A percentile compares a stretch with the other conserved stretches of the same genome.
Evolutionary conservation across 2,113 vertebrate species (phyloP).

Genomic region (Cricetomys ansorgei): DNA sequence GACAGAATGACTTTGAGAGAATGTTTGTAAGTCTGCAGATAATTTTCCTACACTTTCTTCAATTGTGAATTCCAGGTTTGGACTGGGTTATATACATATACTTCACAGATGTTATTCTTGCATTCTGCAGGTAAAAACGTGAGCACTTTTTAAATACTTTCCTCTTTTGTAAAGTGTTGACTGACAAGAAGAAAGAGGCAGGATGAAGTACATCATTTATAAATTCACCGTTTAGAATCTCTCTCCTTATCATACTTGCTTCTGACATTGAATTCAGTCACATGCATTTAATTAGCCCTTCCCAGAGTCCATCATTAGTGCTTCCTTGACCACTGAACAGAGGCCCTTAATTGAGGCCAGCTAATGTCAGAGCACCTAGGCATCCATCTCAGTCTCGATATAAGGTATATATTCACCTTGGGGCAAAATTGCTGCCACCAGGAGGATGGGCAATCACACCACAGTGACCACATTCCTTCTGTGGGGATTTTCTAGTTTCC

Average conservation of each 20-base stretch:
- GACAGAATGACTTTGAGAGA: neutral
- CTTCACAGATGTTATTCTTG: neutral
- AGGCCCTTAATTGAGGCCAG: too few relatives aligned
- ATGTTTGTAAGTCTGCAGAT: neutral
- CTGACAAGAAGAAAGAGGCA: neutral
- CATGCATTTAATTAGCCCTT: neutral
- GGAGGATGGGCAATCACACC: conserved; percentile 11
- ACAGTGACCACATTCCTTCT: conserved; percentile 34
- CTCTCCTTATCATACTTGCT: neutral
- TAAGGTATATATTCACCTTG: neutral
- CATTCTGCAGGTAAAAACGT: neutral
- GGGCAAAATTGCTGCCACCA: neutral
- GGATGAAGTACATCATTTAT: neutral
- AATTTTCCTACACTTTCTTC: neutral
- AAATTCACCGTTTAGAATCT: neutral
- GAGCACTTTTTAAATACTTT: neutral
- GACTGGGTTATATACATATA: neutral
- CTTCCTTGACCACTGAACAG: neutral
- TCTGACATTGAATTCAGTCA: neutral
- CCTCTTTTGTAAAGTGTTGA: neutral
- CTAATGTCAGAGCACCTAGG: neutral
- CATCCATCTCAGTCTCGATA: neutral
- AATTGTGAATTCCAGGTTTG: neutral
- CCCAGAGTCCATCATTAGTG: neutral
- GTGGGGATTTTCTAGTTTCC: conserved; percentile 66